A percentile compares a stretch with the other conserved stretches of the same genome.
Conservation (phyloP, 2,888 invertebrate species). For the Agonopterix arenella region DNA sequence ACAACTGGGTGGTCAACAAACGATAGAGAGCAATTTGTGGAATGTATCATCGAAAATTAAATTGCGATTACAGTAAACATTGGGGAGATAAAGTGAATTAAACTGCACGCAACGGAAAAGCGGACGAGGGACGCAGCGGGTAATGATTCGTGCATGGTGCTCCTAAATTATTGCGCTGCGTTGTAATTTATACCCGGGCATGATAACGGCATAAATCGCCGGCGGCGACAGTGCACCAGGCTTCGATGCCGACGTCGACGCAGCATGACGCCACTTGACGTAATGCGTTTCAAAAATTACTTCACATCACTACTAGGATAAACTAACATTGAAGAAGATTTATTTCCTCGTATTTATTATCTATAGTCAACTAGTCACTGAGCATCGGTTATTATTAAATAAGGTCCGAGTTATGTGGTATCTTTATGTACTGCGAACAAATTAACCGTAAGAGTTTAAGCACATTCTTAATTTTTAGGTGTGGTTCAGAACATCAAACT, state of each 20-base stretch:
- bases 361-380: neutral
- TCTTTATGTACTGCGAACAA: too few relatives aligned
- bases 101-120: conserved; percentile 39
- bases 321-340: neutral
- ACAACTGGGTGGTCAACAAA: neutral
- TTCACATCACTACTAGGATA: neutral
- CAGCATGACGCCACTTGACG: conserved; percentile 60
- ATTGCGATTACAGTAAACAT: conserved; percentile 56
- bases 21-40: conserved; percentile 21
- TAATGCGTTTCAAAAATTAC: conserved; percentile 24
- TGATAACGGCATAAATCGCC: conserved; percentile 73
- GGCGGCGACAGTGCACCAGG: conserved; percentile 58
- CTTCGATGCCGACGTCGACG: conserved; percentile 58
- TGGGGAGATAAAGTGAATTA: conserved; percentile 67
- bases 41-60: conserved; percentile 39
- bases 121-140: conserved; percentile 58
- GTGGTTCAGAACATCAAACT: too few relatives aligned
- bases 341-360: neutral
- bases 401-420: neutral
- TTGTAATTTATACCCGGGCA: conserved; percentile 68
- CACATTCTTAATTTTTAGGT: too few relatives aligned
- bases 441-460: too few relatives aligned
- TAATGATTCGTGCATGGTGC: conserved; percentile 74
- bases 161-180: conserved; percentile 71
- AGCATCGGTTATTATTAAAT: neutral